Conservation (phyloP, 2,113 vertebrate genomes). For the Callipepla californica region DNA sequence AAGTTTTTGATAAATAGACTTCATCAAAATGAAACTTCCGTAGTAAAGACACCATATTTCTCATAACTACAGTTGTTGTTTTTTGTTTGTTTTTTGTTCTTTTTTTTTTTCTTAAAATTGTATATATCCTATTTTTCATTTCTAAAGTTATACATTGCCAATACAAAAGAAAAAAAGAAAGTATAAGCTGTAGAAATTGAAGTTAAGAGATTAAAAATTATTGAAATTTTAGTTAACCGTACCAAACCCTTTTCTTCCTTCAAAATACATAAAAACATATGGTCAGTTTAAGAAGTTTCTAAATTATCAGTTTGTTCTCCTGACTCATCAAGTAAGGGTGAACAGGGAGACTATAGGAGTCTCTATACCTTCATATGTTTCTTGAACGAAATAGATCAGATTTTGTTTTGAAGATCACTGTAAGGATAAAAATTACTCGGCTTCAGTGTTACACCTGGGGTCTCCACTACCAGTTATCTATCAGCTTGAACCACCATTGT, state of each 20-base stretch:
- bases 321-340: background rate
- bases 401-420: background rate
- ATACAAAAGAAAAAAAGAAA: background rate
- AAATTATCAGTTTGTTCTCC: background rate
- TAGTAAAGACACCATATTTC: background rate
- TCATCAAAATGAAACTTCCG: background rate
- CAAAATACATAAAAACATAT: background rate
- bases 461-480: background rate
- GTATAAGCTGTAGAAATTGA: background rate
- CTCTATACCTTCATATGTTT: background rate
- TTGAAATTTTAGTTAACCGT: background rate
- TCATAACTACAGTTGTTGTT: background rate
- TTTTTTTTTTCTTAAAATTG: background rate
- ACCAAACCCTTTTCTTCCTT: background rate
- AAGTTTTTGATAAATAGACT: background rate
- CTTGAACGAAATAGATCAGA: background rate
- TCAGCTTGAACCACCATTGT: background rate
- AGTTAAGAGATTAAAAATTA: background rate
- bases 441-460: background rate
- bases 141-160: background rate
- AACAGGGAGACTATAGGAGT: no score
- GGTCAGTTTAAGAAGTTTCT: background rate
- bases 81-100: background rate
- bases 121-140: background rate
- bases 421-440: background rate